Evolutionary conservation across 2,888 invertebrate species (phyloP).

Genomic region (Agonopterix heracliana): DNA sequence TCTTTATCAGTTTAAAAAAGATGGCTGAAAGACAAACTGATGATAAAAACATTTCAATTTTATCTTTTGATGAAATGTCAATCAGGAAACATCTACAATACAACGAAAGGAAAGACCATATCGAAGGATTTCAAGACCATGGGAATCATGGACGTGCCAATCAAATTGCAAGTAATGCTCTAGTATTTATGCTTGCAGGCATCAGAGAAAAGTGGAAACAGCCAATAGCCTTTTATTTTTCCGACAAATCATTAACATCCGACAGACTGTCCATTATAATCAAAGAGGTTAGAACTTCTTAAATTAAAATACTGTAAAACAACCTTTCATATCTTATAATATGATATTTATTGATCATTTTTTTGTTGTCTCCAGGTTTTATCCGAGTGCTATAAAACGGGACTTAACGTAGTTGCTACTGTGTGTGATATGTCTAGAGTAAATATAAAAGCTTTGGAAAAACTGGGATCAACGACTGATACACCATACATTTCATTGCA

Average conservation of each 20-base stretch:
- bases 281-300: conserved; percentile 11
- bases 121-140: conserved; percentile 18
- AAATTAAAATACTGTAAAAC: neutral
- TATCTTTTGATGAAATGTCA: conserved; percentile 10
- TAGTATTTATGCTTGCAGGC: conserved; percentile 19
- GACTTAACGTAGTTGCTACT: conserved; percentile 11
- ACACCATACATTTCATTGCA: conserved; percentile 2
- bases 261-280: conserved; percentile 13
- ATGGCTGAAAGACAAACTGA: conserved; percentile 4
- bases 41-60: conserved; percentile 2
- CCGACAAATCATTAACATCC: conserved; percentile 7
- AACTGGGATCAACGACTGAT: conserved; percentile 10
- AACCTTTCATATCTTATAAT: neutral
- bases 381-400: conserved; percentile 6
- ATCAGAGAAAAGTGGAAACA: conserved; percentile 16
- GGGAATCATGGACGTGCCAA: conserved; percentile 11
- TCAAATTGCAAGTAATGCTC: conserved; percentile 13
- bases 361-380: conserved; percentile 11
- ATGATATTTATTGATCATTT: neutral
- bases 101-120: conserved; percentile 10
- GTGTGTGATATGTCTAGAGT: conserved; percentile 17
- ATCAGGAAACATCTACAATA: conserved; percentile 11
- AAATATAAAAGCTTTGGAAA: conserved; percentile 11
- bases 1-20: conserved; percentile 13
- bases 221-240: conserved; percentile 16